Evolutionary conservation across 1,140 invertebrate genomes (phyloP), one percentile per base, ranked within the genome.

Genomic region (Drosophila ironensis): DNA sequence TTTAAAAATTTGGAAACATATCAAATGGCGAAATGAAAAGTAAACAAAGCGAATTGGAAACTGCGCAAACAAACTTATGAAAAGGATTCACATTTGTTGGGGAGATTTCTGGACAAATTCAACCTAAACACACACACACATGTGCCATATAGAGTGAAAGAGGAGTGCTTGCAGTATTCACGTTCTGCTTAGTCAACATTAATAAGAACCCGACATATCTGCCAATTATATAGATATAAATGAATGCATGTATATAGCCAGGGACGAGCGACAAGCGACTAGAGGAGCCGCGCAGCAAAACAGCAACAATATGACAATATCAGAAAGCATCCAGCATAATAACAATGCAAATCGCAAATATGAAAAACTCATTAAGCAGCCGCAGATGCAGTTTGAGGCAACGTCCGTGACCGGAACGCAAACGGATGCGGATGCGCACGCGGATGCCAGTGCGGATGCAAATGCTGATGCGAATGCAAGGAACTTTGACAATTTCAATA

Each of bases 1-100:
- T 73, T 68, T 86, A 37, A 89, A 89, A 76, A 89, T 89, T 76
- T 89, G 88, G 88, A 89, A 89, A 88, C 88, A 89, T 89, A 89
- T 89, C 86, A 89, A 89, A 70, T 89, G 88, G 88, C 88, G 88
- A 80, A 66, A 56, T 86, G 74, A 74, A 63, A 66, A 71, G 52
- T 84, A 72, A 77, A 63, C 40, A 54, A 14, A 20, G 22, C 20
- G 41, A 77, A 60, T 17, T 11, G 12, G 51, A 50, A 46, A 54
- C 22, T 44, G 59, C 40, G 17, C 44, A 37, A 27, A n/a, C 17
- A 47, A 17, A 63, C 12, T 24, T 38, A 45, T 45, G 42, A 7
- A 24, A 35, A 16, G 40, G 12, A 17, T 54, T 12, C 4, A 33
- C 38, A 53, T 48, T 63, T 37, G 16, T 42, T n/a, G n/a, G n/a